Evolutionary conservation across 1,140 invertebrate genomes (phyloP).

Genomic region (Platorchestia sp.): DNA sequence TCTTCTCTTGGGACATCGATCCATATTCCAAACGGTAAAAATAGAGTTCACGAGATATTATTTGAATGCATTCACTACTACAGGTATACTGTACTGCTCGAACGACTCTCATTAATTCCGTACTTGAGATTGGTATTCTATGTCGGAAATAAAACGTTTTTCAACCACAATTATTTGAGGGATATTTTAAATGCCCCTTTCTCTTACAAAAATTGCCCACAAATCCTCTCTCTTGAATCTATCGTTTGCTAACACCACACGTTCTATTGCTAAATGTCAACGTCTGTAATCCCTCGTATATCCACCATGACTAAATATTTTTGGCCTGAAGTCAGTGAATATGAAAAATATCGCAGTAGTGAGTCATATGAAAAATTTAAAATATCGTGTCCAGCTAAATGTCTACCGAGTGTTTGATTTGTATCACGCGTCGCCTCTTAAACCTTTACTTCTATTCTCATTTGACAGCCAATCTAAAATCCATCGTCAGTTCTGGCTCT

Average conservation of each 20-base stretch:
- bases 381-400: background rate
- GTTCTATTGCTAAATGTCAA: background rate
- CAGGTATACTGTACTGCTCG: too few species aligned
- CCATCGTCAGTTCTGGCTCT: background rate
- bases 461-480: slow-evolving; percentile 1
- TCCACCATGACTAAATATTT: background rate
- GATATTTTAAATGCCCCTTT: too few species aligned
- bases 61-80: too few species aligned
- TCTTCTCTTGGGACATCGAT: too few species aligned
- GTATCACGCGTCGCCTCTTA: background rate
- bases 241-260: background rate
- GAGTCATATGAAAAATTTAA: background rate
- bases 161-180: too few species aligned
- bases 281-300: background rate
- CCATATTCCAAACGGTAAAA: too few species aligned
- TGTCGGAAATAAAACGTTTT: too few species aligned
- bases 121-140: too few species aligned
- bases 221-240: too few species aligned
- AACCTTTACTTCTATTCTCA: background rate
- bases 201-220: too few species aligned
- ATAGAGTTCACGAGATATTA: too few species aligned
- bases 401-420: background rate
- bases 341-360: background rate
- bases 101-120: too few species aligned
- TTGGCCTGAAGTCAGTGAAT: background rate